phyloP scores from a whole-genome alignment of 1,140 invertebrate species.

The Dysdera silvatica region DNA sequence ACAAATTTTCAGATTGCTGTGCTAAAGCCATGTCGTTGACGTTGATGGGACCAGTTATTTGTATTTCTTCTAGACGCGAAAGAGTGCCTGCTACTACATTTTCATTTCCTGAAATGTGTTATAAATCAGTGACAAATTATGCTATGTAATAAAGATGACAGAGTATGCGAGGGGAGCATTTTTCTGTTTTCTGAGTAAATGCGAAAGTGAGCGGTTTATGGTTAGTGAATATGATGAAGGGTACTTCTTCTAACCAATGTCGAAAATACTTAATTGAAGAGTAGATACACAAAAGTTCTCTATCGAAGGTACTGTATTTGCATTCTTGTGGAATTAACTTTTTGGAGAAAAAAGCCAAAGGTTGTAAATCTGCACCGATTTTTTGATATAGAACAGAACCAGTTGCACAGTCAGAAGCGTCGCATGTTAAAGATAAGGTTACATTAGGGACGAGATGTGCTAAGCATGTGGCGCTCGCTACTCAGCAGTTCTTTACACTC shows the following conservation, averaged over 20 bases:
- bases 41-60: neutral
- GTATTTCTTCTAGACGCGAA: constrained; percentile 3
- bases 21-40: constrained; percentile 2
- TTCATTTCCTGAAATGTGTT: constrained; percentile 39
- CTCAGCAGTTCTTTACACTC: constrained; percentile 41
- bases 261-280: constrained; percentile 35
- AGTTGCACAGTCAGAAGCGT: constrained; percentile 24
- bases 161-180: constrained; percentile 30
- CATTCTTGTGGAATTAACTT: constrained; percentile 20
- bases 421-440: constrained; percentile 12
- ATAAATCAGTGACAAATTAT: constrained; percentile 41
- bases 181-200: constrained; percentile 25
- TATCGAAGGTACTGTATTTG: constrained; percentile 31
- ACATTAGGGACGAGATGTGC: constrained; percentile 13
- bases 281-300: constrained; percentile 36
- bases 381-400: constrained; percentile 27
- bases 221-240: constrained; percentile 36
- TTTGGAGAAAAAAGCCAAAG: constrained; percentile 31
- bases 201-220: constrained; percentile 37
- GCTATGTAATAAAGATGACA: constrained; percentile 41
- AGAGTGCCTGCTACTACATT: constrained; percentile 34
- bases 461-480: constrained; percentile 18
- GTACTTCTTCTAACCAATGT: constrained; percentile 36
- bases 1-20: constrained; percentile 13
- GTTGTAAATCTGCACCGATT: neutral